Conservation (phyloP, 2,113 vertebrate genomes). For the Neolamprologus ventralis region DNA sequence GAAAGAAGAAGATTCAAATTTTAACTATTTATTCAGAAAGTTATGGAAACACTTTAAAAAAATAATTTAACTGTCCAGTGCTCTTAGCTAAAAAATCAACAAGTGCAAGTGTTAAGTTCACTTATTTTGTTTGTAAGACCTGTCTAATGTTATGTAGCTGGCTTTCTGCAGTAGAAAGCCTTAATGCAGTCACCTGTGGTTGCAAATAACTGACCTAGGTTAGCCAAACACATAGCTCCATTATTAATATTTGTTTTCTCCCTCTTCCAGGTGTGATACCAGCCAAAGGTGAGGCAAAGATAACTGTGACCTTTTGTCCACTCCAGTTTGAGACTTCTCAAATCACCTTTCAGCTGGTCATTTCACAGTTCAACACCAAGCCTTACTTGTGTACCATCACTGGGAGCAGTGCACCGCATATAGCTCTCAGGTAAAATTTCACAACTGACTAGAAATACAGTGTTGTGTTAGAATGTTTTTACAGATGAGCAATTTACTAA, state of each 20-base stretch:
- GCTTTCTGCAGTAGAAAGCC: not conserved
- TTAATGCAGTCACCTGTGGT: not conserved
- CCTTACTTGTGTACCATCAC: conserved; percentile 82
- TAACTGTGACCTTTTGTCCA: conserved; percentile 79
- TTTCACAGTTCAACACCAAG: conserved; percentile 84
- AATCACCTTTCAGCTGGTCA: conserved; percentile 75
- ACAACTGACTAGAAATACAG: not conserved
- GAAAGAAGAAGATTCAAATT: not conserved
- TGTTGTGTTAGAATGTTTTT: not conserved
- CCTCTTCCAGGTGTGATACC: conserved; percentile 81
- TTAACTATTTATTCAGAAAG: not conserved
- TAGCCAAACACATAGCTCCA: not conserved
- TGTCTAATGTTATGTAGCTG: not conserved
- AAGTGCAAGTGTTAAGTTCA: not conserved
- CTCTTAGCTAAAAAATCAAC: not conserved
- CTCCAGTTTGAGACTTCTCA: conserved; percentile 79
- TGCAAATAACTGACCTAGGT: not conserved
- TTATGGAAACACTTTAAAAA: not conserved
- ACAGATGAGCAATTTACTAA: not conserved
- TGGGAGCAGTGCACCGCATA: conserved; percentile 73
- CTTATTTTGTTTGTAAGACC: not conserved
- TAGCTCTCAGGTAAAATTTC: conserved; percentile 63
- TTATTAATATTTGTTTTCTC: not conserved
- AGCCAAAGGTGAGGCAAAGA: conserved; percentile 68
- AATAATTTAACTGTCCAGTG: not conserved